Evolutionary conservation across 2,888 invertebrate genomes (phyloP).

Genomic region (Arrhopalites spinosus): DNA sequence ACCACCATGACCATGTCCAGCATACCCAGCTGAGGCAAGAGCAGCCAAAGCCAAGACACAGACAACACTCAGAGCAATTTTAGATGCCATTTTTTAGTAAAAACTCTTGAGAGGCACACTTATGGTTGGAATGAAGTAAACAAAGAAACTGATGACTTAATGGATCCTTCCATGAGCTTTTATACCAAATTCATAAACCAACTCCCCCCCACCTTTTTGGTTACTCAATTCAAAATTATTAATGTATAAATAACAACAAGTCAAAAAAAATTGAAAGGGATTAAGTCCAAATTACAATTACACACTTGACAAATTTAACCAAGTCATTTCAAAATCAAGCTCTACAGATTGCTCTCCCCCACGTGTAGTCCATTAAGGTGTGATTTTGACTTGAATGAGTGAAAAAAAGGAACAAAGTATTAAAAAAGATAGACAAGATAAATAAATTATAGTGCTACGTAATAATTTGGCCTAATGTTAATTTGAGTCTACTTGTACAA

Average conservation of each 20-base stretch:
- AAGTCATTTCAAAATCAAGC: background rate
- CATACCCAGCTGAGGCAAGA: background rate
- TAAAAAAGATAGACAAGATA: background rate
- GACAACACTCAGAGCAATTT: background rate
- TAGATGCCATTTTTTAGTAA: slow-evolving; percentile 4
- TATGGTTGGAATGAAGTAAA: background rate
- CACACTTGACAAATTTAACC: background rate
- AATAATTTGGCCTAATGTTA: background rate
- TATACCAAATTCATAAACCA: background rate
- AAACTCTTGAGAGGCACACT: background rate
- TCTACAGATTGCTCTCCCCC: too few species aligned
- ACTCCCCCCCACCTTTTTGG: background rate
- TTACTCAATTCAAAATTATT: background rate
- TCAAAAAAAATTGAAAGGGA: background rate
- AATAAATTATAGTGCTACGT: background rate
- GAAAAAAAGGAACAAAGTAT: background rate
- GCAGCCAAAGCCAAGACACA: background rate
- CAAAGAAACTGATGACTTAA: background rate
- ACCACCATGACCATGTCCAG: slow-evolving; percentile 16
- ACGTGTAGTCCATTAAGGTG: too few species aligned
- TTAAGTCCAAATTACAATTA: background rate
- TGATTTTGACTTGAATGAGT: background rate
- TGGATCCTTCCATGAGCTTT: background rate
- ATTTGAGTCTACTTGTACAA: background rate
- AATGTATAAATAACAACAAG: background rate